Base-by-base conservation (phyloP, 2,113 vertebrate species). In the Rhineura floridana region DNA sequence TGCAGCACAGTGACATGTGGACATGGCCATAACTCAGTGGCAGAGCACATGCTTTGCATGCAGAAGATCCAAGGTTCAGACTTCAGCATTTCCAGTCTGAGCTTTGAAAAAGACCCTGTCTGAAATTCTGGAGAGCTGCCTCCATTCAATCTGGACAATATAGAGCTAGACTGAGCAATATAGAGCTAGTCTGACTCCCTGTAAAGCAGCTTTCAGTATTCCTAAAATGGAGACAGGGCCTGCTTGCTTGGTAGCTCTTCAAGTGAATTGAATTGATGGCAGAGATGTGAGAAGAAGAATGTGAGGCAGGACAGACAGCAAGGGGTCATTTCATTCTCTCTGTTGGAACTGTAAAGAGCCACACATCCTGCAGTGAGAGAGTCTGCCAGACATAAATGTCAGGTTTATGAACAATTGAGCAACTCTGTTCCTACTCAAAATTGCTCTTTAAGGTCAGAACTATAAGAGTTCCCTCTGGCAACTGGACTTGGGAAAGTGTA, bases 401-500 rank as follows among this genome's bases (percentile, higher is more conserved):
- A 96, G 94, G 94, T 96, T 97, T 96, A 97, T 95, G 96, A 96
- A 96, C 96, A 96, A 96, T 91, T 82, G 95, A 96, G 91, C 91
- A 89, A 94, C 94, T 95, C 94, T 15, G 28, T 73, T 92, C 93
- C 94, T 52, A 93, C 93, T 95, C 84, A 0, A 91, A 96, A 96
- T 96, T 95, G 94, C 93, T 96, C 96, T 95, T 94, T 94, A 96
- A 96, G 97, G 96, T 96, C 96, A 97, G 85, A 0, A 4, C 92
- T 21, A 3, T 79, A 91, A 96, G 91, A 46, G 91, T 81, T 96
- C 94, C 94, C 92, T 39, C 0, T 15, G 86, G 95, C 83, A 77
- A 92, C 30, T 2, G 87, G 88, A 86, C 85, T 86, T 91, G 86
- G 87, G 67, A 39, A 33, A 91, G 93, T 36, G 78, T 62, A 0